Conservation (phyloP, 2,797 vertebrate genomes). For the Cercopithecus petaurista region DNA sequence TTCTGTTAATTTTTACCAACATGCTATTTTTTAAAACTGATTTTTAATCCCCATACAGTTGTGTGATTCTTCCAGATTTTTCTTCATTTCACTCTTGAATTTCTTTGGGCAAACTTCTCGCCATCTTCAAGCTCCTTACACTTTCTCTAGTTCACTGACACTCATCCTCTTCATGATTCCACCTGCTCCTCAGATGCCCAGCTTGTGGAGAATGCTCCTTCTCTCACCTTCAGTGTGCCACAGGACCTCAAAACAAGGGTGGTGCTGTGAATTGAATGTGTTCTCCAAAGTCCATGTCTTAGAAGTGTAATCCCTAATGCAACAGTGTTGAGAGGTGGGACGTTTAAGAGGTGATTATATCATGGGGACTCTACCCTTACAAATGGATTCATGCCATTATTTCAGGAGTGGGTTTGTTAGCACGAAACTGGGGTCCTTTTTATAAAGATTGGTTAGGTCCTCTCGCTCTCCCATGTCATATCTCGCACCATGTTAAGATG, state of each 20-base stretch:
- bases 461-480: neutral
- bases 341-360: neutral
- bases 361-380: neutral
- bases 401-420: too few species aligned
- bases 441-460: neutral
- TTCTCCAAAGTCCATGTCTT: neutral
- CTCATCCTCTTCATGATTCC: too few species aligned
- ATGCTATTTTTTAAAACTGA: neutral
- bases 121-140: neutral
- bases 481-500: neutral
- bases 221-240: rapidly evolving
- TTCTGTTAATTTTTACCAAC: neutral
- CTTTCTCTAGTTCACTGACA: neutral
- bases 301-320: neutral
- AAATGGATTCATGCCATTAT: neutral
- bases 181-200: neutral
- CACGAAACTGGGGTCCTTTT: neutral
- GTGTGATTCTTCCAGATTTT: neutral
- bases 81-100: neutral
- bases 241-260: neutral
- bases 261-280: neutral
- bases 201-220: rapidly evolving
- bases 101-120: neutral
- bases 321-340: neutral
- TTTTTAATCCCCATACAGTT: neutral